These are phyloP conservation scores for Macrosoma leucophasiata DNA, from an alignment of 2,888 invertebrate species.

Conservation along the genomic window DNA sequence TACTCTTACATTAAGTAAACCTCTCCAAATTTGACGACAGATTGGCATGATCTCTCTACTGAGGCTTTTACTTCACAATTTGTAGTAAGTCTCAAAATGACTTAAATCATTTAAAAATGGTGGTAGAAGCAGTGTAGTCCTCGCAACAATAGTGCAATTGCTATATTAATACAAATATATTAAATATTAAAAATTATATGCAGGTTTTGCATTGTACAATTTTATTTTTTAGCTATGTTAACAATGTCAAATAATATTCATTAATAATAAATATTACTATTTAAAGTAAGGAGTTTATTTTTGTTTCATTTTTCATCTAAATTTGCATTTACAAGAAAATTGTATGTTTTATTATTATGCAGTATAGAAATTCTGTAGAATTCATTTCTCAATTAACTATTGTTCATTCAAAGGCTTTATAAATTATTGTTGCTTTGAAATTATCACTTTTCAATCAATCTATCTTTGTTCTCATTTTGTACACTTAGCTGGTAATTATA, in stretches of 20 bases:
- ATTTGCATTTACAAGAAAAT: conserved; percentile 53
- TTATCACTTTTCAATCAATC: too few species aligned
- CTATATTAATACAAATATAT: conserved; percentile 55
- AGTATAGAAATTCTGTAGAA: conserved; percentile 18
- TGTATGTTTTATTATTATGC: conserved; percentile 34
- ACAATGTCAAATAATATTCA: conserved; percentile 66
- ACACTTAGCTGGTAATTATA: conserved; percentile 41
- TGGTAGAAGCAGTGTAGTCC: conserved; percentile 69
- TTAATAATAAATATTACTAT: conserved; percentile 70
- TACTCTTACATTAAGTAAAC: conserved; percentile 57
- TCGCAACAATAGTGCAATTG: conserved; percentile 74
- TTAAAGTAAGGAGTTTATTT: conserved; percentile 62
- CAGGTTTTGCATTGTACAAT: conserved; percentile 72
- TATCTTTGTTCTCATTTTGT: conserved; percentile 30
- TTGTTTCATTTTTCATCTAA: conserved; percentile 54
- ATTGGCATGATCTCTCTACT: conserved; percentile 57
- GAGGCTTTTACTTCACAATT: conserved; percentile 54
- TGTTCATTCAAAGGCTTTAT: conserved; percentile 19
- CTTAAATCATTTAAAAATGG: conserved; percentile 46
- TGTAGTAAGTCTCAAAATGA: conserved; percentile 50
- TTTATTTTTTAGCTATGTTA: conserved; percentile 71
- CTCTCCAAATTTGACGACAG: conserved; percentile 52
- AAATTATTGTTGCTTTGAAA: conserved; percentile 18
- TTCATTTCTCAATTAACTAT: too few species aligned
- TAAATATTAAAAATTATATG: conserved; percentile 60